Base-by-base conservation (phyloP, 2,888 invertebrate genomes). In the Andrena marginata region DNA sequence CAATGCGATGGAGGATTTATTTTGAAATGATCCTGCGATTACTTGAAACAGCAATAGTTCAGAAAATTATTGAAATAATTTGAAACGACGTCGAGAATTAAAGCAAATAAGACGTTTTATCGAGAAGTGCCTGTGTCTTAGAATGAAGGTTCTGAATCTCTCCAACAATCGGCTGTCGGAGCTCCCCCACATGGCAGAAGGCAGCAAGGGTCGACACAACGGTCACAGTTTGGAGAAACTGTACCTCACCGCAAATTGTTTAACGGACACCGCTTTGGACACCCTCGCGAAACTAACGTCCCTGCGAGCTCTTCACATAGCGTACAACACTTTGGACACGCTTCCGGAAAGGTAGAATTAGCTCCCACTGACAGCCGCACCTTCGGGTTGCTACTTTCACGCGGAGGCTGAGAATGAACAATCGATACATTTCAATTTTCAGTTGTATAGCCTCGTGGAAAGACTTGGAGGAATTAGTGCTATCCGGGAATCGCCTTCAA, bases 401-500 rank as follows among this genome's bases (percentile, higher is more conserved):
- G 42, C 42, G 42, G 3, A 4, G 13, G 4, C 13, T 4, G 13
- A 42, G 0, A 13, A 42, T 42, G 0, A 42, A 13, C 42, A 10
- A 35, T 13, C 35, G 35, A 13, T 10, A 35, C 35, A 42, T 42
- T 42, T 42, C 1, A 16, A 16, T 42, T 42, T 42, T 1, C 87
- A 95, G 96, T 85, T 97, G 97, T 90, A 95, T 97, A 33, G 95
- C 95, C 68, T 96, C 96, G 89, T 97, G 98, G 97, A 95, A 95
- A 0, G 96, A 97, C 87, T 95, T 98, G 85, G 97, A 98, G 94
- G 98, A 98, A 91, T 93, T 98, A 48, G 96, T 98, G 1, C 91
- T 98, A 64, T 98, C 98, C 1, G 98, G 98, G 48, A 98, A 98
- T 92, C 96, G 96, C 91, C 95, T 98, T 71, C 95, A 96, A 49